Evolutionary conservation across 2,888 invertebrate species (phyloP), one percentile per base, ranked within the genome.

Genomic region (Netelia melanura): DNA sequence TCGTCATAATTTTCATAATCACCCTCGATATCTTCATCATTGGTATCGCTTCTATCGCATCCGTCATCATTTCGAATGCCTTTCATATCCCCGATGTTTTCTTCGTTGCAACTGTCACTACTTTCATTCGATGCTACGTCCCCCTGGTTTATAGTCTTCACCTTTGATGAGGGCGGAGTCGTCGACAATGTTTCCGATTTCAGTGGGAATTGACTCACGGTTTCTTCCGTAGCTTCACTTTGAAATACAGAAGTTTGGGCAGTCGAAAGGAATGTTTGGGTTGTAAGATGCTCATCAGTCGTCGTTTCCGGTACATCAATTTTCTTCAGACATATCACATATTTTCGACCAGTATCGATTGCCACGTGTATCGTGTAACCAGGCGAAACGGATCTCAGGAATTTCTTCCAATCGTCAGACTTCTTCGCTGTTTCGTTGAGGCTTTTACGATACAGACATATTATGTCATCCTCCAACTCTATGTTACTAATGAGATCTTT

Each of bases 321-420:
- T 71, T 86, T 89, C 78, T 88, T 89, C 70, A 89, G 23, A 78
- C 89, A 89, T 21, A 89, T 87, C 0, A 89, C 72, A 30, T 88
- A 88, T 62, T 88, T 88, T 2, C 78, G 62, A 21, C 89, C 88
- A 9, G 86, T 87, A 72, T 89, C 88, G 17, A 87, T 70, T 2
- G 87, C 89, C 9, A 89, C 25, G 86, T 89, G 86, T 64, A 87
- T 75, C 23, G 77, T 82, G 71, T 88, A 89, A 30, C 85, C 87
- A 0, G 86, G 78, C 3, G 86, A 72, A 21, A 89, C 68, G 11
- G 79, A 83, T 9, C 62, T 83, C 11, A 89, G 68, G 25, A 88
- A 88, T 82, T 83, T 87, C 68, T 87, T 71, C 89, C 89, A 89
- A 62, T 89, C 89, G 2, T 88, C 85, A n/a, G 75, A 43, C 56